phyloP scores from a whole-genome alignment of 1,140 invertebrate genomes.

The Papilio machaon region DNA sequence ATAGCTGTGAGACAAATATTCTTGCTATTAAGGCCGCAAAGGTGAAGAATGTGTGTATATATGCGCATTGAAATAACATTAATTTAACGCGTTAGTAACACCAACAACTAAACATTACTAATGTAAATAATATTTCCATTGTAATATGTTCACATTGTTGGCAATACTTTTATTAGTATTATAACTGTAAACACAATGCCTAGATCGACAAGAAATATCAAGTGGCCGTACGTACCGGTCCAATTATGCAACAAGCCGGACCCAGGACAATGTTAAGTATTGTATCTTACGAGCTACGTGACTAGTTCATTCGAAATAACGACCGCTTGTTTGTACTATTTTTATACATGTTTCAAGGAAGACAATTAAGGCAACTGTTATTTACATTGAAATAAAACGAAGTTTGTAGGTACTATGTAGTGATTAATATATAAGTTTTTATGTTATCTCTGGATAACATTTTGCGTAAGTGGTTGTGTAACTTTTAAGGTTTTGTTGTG shows the following conservation, averaged over 20 bases:
- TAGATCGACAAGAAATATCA: constrained; percentile 53
- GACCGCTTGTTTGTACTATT: constrained; percentile 26
- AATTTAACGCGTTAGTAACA: constrained; percentile 15
- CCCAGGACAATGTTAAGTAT: constrained; percentile 71
- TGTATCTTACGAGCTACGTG: constrained; percentile 64
- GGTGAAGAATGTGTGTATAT: constrained; percentile 33
- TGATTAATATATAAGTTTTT: background rate
- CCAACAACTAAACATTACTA: constrained; percentile 10
- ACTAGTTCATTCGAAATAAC: constrained; percentile 62
- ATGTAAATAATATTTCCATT: constrained; percentile 30
- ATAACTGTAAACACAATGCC: constrained; percentile 28
- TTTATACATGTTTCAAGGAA: constrained; percentile 34
- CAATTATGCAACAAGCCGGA: constrained; percentile 76
- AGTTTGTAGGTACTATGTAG: background rate
- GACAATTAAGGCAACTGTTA: constrained; percentile 22
- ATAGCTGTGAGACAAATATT: constrained; percentile 31
- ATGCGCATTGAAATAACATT: constrained; percentile 38
- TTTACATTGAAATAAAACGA: constrained; percentile 24
- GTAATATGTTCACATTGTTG: constrained; percentile 23
- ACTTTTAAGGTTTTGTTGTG: constrained; percentile 10
- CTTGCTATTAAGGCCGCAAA: constrained; percentile 26
- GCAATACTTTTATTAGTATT: constrained; percentile 29
- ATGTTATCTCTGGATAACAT: background rate
- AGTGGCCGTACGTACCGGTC: constrained; percentile 62
- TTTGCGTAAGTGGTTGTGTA: constrained; percentile 7